phyloP scores from a whole-genome alignment of 2,113 vertebrate genomes.

The Macquaria australasica region DNA sequence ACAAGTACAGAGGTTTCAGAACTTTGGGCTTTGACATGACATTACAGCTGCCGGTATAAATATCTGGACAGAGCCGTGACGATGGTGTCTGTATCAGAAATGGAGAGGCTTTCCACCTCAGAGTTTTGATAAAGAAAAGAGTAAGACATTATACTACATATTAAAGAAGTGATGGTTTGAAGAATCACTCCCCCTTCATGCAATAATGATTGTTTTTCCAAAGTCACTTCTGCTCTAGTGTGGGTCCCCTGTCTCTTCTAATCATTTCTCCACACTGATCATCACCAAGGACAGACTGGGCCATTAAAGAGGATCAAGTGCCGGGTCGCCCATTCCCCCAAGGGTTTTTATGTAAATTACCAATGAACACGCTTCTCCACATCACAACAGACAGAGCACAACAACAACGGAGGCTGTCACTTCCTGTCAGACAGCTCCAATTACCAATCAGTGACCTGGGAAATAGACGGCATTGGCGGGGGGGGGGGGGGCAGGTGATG shows the following conservation, averaged over 20 bases:
- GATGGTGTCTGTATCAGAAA: neutral
- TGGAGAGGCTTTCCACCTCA: neutral
- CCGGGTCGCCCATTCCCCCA: slow-evolving; percentile 24
- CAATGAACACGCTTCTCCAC: slow-evolving; percentile 46
- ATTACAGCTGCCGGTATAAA: slow-evolving; percentile 16
- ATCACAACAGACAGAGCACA: slow-evolving; percentile 30
- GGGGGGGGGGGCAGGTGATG: slow-evolving; percentile 1
- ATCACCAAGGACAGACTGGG: slow-evolving; percentile 33
- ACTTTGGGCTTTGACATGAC: slow-evolving; percentile 27
- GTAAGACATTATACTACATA: neutral
- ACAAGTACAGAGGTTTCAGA: slow-evolving; percentile 50
- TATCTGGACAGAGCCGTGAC: neutral
- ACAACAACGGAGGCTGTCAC: slow-evolving; percentile 46
- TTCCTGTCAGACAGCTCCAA: slow-evolving; percentile 60
- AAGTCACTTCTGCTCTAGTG: slow-evolving; percentile 1
- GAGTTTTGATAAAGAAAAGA: neutral
- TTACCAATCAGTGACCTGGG: slow-evolving; percentile 62
- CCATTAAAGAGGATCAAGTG: slow-evolving; percentile 54
- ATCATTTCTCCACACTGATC: slow-evolving; percentile 51
- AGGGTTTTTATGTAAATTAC: slow-evolving; percentile 63
- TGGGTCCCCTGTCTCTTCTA: slow-evolving; percentile 13
- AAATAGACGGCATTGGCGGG: neutral
- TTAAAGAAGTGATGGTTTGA: neutral
- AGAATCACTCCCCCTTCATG: neutral
- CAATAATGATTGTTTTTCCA: slow-evolving; percentile 7